Percentiles rank a stretch among this genome's conserved stretches.
Conservation (phyloP, 2,888 invertebrate species). For the Philonicus albiceps region DNA sequence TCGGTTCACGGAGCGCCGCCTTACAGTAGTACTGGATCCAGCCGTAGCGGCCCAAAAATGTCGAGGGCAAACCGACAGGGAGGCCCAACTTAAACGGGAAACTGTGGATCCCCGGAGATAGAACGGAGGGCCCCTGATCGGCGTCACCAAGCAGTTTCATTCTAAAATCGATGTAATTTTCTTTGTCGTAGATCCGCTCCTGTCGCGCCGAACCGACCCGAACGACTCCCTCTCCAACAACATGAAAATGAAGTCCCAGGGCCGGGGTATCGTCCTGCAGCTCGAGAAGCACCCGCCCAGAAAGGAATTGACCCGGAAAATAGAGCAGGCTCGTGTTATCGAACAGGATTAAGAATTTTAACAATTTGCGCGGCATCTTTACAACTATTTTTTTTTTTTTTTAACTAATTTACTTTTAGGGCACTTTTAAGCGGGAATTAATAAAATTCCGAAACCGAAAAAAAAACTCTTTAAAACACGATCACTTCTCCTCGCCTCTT, state of each 20-base stretch:
- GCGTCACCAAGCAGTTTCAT: constrained; percentile 89
- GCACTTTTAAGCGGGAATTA: no score
- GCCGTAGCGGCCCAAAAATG: constrained; percentile 91
- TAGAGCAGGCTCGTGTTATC: constrained; percentile 92
- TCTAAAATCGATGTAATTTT: constrained; percentile 94
- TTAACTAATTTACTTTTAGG: no score
- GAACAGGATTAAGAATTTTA: constrained; percentile 92
- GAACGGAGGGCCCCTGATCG: constrained; percentile 82
- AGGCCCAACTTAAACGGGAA: constrained; percentile 93
- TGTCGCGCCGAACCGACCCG: constrained; percentile 81
- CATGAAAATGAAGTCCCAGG: constrained; percentile 91
- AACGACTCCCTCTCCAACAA: constrained; percentile 94
- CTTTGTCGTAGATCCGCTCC: constrained; percentile 87
- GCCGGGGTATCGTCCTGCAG: constrained; percentile 92
- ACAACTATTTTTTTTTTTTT: no score
- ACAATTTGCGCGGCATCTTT: constrained; percentile 85
- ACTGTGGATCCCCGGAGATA: constrained; percentile 93
- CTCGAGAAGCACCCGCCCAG: constrained; percentile 90
- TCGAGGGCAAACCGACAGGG: constrained; percentile 89
- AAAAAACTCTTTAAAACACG: background rate
- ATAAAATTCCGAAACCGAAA: no score
- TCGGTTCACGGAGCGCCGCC: constrained; percentile 84
- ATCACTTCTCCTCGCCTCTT: background rate
- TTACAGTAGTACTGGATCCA: constrained; percentile 96
- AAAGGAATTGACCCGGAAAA: constrained; percentile 92